Evolutionary conservation across 2,888 invertebrate species (phyloP).

Genomic region (Chymomyza procnemis): DNA sequence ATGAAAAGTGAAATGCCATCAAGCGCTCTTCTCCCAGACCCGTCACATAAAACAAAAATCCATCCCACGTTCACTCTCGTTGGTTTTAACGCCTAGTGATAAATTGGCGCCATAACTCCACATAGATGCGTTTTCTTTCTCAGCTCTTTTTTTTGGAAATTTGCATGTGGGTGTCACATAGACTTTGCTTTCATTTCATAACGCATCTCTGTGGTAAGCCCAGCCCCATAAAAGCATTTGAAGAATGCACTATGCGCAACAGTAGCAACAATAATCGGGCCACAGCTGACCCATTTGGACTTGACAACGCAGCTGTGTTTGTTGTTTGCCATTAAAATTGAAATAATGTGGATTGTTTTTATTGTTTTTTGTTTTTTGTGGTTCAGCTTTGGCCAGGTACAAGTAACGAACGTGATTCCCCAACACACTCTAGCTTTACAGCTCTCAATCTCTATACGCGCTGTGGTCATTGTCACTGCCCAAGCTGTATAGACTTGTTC

Average conservation of each 20-base stretch:
- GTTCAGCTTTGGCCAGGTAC: slow-evolving; percentile 1
- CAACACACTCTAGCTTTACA: not conserved
- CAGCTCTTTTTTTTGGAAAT: slow-evolving; percentile 49
- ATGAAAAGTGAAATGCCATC: slow-evolving; percentile 33
- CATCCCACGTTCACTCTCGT: slow-evolving; percentile 21
- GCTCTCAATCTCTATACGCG: not conserved
- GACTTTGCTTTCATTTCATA: not conserved
- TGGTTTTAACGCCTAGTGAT: slow-evolving; percentile 53
- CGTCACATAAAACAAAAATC: slow-evolving; percentile 12
- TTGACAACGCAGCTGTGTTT: slow-evolving; percentile 31
- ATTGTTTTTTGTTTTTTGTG: slow-evolving; percentile 65
- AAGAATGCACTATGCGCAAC: slow-evolving; percentile 50
- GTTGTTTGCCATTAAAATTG: slow-evolving; percentile 64
- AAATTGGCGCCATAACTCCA: slow-evolving; percentile 68
- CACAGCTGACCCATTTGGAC: not conserved
- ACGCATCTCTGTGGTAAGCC: slow-evolving; percentile 17
- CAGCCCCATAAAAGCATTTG: slow-evolving; percentile 36
- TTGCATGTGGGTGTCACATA: slow-evolving; percentile 58
- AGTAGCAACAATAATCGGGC: not conserved
- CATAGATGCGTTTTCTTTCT: slow-evolving; percentile 24
- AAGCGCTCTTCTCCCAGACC: not conserved
- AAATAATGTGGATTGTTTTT: slow-evolving; percentile 71
- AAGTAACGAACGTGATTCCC: not conserved
- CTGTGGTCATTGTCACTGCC: not conserved
- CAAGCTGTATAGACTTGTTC: slow-evolving; percentile 15